phyloP scores from a whole-genome alignment of 1,140 invertebrate species.

The Melitaea cinxia region DNA sequence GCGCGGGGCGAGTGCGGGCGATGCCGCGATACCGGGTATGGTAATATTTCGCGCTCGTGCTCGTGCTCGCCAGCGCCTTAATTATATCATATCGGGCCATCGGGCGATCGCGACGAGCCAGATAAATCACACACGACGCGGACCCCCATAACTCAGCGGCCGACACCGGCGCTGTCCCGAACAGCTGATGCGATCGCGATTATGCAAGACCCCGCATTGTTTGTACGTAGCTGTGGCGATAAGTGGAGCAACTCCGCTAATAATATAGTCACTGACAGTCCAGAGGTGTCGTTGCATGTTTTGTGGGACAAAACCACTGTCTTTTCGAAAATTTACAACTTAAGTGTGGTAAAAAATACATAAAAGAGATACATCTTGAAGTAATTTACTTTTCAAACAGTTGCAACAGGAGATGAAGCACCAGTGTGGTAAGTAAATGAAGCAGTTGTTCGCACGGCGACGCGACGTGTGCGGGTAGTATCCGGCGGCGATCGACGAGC shows the following conservation, averaged over 20 bases:
- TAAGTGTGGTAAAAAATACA: too few relatives aligned
- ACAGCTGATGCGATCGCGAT: conserved; percentile 11
- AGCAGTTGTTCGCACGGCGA: conserved; percentile 17
- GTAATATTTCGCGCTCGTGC: conserved; percentile 68
- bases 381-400: too few relatives aligned
- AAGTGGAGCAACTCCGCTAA: too few relatives aligned
- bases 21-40: conserved; percentile 48
- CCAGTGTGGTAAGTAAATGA: not conserved
- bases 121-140: conserved; percentile 38
- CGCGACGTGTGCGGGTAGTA: conserved; percentile 15
- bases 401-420: too few relatives aligned
- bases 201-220: conserved; percentile 23
- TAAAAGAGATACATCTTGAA: too few relatives aligned
- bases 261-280: not conserved
- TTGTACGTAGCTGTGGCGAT: conserved; percentile 13
- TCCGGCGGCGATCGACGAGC: conserved; percentile 26
- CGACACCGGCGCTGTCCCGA: conserved; percentile 21
- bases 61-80: conserved; percentile 47
- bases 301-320: not conserved
- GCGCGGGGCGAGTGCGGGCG: conserved; percentile 2
- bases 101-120: conserved; percentile 34
- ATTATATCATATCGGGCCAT: conserved; percentile 61
- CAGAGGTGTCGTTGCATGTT: not conserved
- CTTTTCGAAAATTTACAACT: too few relatives aligned
- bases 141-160: conserved; percentile 23